These are phyloP conservation scores for Nyctibius bracteatus DNA, from an alignment of 2,113 vertebrate genomes.

Conservation along the genomic window DNA sequence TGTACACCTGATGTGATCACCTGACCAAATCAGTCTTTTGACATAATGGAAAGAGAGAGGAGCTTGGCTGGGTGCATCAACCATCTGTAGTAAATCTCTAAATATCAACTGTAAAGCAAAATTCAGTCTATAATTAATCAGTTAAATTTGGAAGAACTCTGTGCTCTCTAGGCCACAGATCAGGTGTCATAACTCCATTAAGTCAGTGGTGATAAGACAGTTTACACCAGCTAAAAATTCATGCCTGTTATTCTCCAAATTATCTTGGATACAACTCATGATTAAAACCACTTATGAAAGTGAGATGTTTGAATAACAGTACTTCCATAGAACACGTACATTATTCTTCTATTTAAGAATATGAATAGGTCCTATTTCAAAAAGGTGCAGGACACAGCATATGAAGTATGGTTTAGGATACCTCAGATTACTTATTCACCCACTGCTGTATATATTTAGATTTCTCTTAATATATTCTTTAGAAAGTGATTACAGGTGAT, in stretches of 20 bases:
- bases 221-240: background rate
- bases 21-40: background rate
- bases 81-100: background rate
- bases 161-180: background rate
- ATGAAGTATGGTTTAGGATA: background rate
- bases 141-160: background rate
- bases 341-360: background rate
- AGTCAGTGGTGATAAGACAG: background rate
- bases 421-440: background rate
- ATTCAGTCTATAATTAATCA: background rate
- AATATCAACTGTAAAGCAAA: background rate
- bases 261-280: background rate
- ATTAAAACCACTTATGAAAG: background rate
- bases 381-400: background rate
- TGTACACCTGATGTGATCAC: background rate
- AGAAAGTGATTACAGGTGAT: background rate
- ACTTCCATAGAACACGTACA: accelerated
- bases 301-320: background rate
- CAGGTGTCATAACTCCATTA: background rate
- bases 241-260: background rate
- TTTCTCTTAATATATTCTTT: background rate
- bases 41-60: background rate
- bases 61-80: background rate
- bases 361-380: background rate
- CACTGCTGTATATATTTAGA: background rate